phyloP scores from a whole-genome alignment of 2,888 invertebrate species.

The Dicyrtomina minuta region DNA sequence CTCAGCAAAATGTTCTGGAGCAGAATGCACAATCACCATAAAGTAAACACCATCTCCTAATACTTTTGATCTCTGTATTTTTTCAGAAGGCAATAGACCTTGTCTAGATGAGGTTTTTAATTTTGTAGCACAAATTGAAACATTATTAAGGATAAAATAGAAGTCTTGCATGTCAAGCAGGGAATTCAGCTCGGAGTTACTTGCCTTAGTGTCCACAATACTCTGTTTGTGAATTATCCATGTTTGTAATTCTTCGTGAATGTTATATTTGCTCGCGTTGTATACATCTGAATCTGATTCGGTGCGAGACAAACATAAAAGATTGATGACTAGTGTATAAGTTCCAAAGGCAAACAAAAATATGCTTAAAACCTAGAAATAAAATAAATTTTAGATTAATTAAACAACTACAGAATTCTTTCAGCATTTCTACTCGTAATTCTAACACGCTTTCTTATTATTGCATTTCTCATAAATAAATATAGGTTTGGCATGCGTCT shows the following conservation, averaged over 20 bases:
- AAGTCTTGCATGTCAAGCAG: slow-evolving; percentile 44
- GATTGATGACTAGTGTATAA: slow-evolving; percentile 52
- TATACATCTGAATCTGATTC: slow-evolving; percentile 6
- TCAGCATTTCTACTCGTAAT: too few relatives aligned
- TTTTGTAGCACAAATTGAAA: slow-evolving; percentile 39
- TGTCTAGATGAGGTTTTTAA: neutral
- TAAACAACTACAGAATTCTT: too few relatives aligned
- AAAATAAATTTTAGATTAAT: too few relatives aligned
- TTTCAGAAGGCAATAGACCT: slow-evolving; percentile 4
- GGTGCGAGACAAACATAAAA: slow-evolving; percentile 40
- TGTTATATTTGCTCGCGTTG: slow-evolving; percentile 17
- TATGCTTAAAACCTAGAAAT: slow-evolving; percentile 44
- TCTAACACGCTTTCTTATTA: too few relatives aligned
- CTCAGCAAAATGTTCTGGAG: slow-evolving; percentile 54
- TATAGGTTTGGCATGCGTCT: too few relatives aligned
- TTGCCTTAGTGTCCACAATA: neutral
- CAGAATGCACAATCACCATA: slow-evolving; percentile 55
- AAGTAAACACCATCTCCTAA: slow-evolving; percentile 47
- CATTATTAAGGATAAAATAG: slow-evolving; percentile 49
- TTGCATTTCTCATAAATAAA: too few relatives aligned
- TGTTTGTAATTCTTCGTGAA: slow-evolving; percentile 45
- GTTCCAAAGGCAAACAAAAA: slow-evolving; percentile 45
- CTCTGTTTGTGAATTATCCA: slow-evolving; percentile 49
- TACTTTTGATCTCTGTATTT: neutral
- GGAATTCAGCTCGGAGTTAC: neutral